Percentiles rank a stretch among this genome's conserved stretches.
Conservation (phyloP, 2,797 vertebrate species). For the Ctenosaura bakeri region DNA sequence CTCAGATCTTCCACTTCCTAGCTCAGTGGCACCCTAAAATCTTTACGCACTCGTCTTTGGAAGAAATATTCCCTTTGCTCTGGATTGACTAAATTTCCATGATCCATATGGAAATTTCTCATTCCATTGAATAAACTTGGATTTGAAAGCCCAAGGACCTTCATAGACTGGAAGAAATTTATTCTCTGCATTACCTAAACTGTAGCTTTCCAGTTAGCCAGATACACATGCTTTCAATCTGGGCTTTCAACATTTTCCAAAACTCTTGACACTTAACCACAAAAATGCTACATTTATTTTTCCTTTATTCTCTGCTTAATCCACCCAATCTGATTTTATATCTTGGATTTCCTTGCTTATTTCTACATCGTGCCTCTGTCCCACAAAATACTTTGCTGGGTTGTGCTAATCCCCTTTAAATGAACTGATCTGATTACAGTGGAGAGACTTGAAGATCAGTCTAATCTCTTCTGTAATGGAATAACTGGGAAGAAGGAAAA, state of each 20-base stretch:
- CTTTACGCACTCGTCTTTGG: neutral
- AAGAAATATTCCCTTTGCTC: neutral
- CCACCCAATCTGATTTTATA: constrained; percentile 62
- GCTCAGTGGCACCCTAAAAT: neutral
- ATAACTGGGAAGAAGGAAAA: neutral
- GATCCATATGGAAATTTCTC: constrained; percentile 11
- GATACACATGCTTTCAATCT: constrained; percentile 75
- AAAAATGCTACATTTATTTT: constrained; percentile 66
- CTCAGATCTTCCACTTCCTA: neutral
- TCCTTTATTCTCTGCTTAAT: constrained; percentile 63
- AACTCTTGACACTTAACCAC: constrained; percentile 71
- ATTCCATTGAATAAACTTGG: constrained; percentile 39
- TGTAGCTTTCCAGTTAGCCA: constrained; percentile 57
- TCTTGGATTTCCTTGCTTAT: constrained; percentile 44
- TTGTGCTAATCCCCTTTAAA: constrained; percentile 14
- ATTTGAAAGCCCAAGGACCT: constrained; percentile 29
- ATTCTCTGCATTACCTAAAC: constrained; percentile 73
- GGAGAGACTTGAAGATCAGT: neutral
- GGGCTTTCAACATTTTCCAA: constrained; percentile 68
- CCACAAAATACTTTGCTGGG: constrained; percentile 13
- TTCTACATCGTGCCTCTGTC: constrained; percentile 37
- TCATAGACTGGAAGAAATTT: constrained; percentile 55
- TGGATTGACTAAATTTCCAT: constrained; percentile 13
- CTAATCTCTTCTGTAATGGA: constrained; percentile 3
- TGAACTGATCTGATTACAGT: neutral